Evolutionary conservation across 1,140 invertebrate species (phyloP).

Genomic region (Fopius arisanus): DNA sequence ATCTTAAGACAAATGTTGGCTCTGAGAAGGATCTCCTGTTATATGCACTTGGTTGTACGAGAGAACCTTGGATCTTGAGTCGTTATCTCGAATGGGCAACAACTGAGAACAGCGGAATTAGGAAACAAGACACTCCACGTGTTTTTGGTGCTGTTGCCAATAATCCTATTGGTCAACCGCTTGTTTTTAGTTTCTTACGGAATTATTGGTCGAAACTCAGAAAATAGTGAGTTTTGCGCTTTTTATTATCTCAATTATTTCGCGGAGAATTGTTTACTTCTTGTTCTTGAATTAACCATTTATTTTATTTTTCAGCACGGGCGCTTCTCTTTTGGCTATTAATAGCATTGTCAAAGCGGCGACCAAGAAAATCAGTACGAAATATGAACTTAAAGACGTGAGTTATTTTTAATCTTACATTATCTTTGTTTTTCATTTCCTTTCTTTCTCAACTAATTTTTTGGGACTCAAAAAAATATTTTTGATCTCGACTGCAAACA

Average conservation of each 20-base stretch:
- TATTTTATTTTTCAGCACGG: conserved; percentile 69
- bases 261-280: not conserved
- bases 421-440: not conserved
- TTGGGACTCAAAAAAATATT: too few species aligned
- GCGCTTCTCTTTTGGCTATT: conserved; percentile 73
- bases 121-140: conserved; percentile 79
- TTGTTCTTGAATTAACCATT: not conserved
- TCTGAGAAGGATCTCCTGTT: conserved; percentile 80
- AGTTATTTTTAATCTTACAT: conserved; percentile 42
- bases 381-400: conserved; percentile 80
- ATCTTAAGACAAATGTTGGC: conserved; percentile 75
- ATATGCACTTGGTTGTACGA: conserved; percentile 79
- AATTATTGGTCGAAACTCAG: conserved; percentile 76
- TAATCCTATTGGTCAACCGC: conserved; percentile 75
- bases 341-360: conserved; percentile 77
- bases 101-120: conserved; percentile 75
- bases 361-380: conserved; percentile 75
- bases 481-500: too few species aligned
- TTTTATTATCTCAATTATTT: not conserved
- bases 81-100: conserved; percentile 78
- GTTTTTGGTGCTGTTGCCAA: conserved; percentile 78
- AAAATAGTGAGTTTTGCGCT: conserved; percentile 71
- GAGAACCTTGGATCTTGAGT: conserved; percentile 79
- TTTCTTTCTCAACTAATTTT: not conserved
- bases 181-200: conserved; percentile 78